Percentiles rank a stretch among this genome's conserved stretches.
These are phyloP conservation scores for Diorhabda carinulata DNA, from an alignment of 1,140 invertebrate species.

Conservation along the genomic window DNA sequence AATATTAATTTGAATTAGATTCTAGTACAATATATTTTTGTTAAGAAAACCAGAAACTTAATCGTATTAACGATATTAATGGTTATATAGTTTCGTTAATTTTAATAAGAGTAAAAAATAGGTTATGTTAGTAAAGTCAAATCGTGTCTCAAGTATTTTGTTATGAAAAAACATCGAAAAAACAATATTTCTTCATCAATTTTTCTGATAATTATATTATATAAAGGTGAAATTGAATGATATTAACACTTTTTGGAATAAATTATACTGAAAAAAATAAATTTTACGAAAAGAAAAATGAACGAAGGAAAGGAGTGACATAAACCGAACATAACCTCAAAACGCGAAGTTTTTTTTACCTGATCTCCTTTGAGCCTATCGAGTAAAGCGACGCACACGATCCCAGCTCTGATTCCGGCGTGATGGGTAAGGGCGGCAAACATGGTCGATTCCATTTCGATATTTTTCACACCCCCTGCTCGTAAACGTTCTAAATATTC, in stretches of 20 bases:
- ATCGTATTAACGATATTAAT: too few species aligned
- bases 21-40: too few species aligned
- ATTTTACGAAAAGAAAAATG: not conserved
- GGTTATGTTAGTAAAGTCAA: too few species aligned
- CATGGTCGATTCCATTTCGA: constrained; percentile 94
- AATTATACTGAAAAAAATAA: not conserved
- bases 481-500: constrained; percentile 76
- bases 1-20: too few species aligned
- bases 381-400: constrained; percentile 90
- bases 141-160: too few species aligned
- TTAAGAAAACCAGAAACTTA: too few species aligned
- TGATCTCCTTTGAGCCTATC: constrained; percentile 94
- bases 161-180: too few species aligned
- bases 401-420: constrained; percentile 88
- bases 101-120: too few species aligned
- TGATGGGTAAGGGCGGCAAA: constrained; percentile 92
- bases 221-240: too few species aligned
- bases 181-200: too few species aligned
- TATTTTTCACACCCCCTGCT: constrained; percentile 83
- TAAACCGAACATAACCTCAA: not conserved
- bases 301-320: not conserved
- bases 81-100: too few species aligned
- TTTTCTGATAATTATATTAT: too few species aligned
- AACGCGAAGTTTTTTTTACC: constrained; percentile 50
- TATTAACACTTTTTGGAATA: not conserved